These are phyloP conservation scores for Rana temporaria DNA, from an alignment of 2,113 vertebrate genomes.

Conservation along the genomic window DNA sequence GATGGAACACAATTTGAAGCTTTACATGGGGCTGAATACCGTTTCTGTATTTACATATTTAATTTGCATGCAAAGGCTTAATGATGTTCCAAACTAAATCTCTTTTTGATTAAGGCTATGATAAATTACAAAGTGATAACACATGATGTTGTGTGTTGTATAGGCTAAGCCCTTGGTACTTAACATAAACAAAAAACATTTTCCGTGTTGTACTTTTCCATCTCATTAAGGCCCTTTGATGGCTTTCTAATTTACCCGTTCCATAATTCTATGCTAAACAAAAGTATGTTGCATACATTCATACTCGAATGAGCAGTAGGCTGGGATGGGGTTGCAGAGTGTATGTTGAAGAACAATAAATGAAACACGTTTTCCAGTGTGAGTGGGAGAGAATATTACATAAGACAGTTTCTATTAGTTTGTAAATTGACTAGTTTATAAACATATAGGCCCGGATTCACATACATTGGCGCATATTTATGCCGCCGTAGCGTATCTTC, in stretches of 20 bases:
- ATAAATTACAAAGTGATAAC: neutral
- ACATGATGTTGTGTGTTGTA: neutral
- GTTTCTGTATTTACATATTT: constrained; percentile 4
- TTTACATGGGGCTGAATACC: neutral
- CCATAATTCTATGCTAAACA: constrained; percentile 5
- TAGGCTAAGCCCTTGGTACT: neutral
- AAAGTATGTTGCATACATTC: constrained; percentile 15
- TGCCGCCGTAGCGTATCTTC: too few species aligned
- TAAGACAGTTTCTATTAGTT: neutral
- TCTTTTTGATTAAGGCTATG: constrained; percentile 8
- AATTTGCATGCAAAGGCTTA: constrained; percentile 29
- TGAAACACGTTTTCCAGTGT: neutral
- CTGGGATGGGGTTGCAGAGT: neutral
- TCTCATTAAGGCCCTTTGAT: constrained; percentile 32
- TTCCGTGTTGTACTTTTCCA: constrained; percentile 3
- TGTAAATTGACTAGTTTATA: neutral
- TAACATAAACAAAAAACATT: constrained; percentile 1
- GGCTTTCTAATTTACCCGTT: constrained; percentile 18
- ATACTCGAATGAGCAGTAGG: neutral
- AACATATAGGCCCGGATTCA: too few species aligned
- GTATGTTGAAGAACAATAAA: neutral
- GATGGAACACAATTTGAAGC: neutral
- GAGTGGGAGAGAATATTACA: neutral
- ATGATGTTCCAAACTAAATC: constrained; percentile 9
- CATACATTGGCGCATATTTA: too few species aligned